Percentiles rank a stretch among this genome's conserved stretches.
These are phyloP conservation scores for Paelopatides confundens DNA, from an alignment of 53 echinoderm and acorn worm genomes.

Conservation along the genomic window DNA sequence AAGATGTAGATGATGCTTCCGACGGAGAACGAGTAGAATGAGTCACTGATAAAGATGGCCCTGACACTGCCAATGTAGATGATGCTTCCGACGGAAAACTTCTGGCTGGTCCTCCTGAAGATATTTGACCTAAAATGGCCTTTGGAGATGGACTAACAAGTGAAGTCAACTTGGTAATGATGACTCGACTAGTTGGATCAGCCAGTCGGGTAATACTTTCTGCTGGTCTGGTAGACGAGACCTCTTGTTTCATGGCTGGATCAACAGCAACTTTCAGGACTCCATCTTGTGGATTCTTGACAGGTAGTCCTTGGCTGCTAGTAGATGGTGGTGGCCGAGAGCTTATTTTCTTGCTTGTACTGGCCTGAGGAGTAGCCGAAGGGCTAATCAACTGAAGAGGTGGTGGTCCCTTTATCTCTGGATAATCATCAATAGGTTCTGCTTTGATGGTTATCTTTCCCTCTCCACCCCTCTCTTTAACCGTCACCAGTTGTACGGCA, in stretches of 20 bases:
- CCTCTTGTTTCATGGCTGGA: neutral
- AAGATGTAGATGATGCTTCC: neutral
- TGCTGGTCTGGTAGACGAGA: neutral
- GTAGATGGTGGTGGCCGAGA: neutral
- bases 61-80: neutral
- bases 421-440: slow-evolving; percentile 30
- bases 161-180: slow-evolving; percentile 17
- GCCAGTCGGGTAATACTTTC: slow-evolving; percentile 20
- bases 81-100: neutral
- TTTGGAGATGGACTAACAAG: neutral
- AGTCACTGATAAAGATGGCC: neutral
- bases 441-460: slow-evolving; percentile 21
- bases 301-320: neutral
- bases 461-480: neutral
- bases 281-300: neutral
- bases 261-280: neutral
- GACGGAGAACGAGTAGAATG: neutral
- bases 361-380: neutral
- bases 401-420: neutral
- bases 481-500: neutral
- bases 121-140: neutral
- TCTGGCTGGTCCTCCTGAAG: neutral
- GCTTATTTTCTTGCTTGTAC: neutral
- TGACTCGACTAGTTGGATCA: slow-evolving; percentile 30
- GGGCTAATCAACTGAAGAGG: neutral